Percentiles rank a stretch among this genome's conserved stretches.
Conservation (phyloP, 2,797 vertebrate species). For the Alosa sapidissima region DNA sequence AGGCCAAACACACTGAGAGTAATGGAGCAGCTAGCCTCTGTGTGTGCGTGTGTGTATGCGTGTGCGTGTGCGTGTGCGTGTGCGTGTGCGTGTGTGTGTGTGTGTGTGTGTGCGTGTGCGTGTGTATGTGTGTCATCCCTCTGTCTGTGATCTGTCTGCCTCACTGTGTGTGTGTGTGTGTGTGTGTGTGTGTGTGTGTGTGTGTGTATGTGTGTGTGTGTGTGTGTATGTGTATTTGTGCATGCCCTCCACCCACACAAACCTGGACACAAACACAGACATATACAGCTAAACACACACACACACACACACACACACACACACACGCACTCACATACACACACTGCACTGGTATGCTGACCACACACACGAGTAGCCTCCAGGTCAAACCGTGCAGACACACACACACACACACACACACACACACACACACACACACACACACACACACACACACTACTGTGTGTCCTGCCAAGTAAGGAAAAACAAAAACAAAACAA, state of each 20-base stretch:
- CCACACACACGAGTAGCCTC: background rate
- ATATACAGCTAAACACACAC: background rate
- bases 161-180: background rate
- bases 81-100: background rate
- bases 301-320: background rate
- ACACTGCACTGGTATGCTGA: background rate
- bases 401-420: background rate
- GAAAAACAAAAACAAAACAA: background rate
- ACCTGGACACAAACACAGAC: background rate
- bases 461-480: constrained; percentile 2
- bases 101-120: background rate
- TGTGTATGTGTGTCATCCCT: background rate
- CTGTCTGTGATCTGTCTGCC: background rate
- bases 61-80: constrained; percentile 1
- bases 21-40: background rate
- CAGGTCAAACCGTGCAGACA: background rate
- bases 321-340: background rate
- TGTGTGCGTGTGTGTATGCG: constrained; percentile 13
- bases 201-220: background rate
- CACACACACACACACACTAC: background rate
- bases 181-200: background rate
- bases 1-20: constrained; percentile 48
- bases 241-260: background rate
- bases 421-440: background rate
- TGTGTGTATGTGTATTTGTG: background rate